phyloP scores from a whole-genome alignment of 2,797 vertebrate species.

The Emydoidea blandingii region DNA sequence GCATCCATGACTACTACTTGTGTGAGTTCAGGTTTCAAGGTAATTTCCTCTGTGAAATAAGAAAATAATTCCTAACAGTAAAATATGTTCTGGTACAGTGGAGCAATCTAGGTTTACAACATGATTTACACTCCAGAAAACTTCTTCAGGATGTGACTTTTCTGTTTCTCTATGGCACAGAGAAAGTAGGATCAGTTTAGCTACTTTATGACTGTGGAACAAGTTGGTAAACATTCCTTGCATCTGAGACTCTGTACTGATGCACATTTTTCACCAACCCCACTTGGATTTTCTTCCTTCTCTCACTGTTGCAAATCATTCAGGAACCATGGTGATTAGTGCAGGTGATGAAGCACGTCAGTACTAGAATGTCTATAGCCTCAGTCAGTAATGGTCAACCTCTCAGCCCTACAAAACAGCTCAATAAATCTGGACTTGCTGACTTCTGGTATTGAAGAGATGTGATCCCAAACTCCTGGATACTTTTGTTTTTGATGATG shows the following conservation, averaged over 20 bases:
- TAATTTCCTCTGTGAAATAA: slow-evolving; percentile 16
- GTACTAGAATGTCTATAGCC: neutral
- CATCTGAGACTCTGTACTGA: neutral
- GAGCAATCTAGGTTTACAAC: neutral
- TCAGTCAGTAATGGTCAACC: neutral
- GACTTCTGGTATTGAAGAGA: neutral
- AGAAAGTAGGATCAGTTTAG: neutral
- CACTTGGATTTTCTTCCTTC: neutral
- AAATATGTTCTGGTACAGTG: neutral
- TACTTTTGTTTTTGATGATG: neutral
- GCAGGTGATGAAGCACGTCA: neutral
- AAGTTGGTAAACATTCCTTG: neutral
- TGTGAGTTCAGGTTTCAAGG: neutral
- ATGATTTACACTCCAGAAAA: neutral
- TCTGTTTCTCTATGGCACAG: neutral
- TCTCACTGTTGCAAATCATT: neutral
- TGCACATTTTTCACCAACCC: neutral
- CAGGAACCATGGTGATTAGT: neutral
- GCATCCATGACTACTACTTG: neutral
- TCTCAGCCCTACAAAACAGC: neutral
- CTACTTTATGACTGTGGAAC: neutral
- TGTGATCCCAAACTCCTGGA: neutral
- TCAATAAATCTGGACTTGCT: neutral
- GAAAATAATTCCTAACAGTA: neutral
- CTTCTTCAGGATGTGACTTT: neutral